A percentile compares a stretch with the other conserved stretches of the same genome.
phyloP scores from a whole-genome alignment of 2,797 vertebrate species.

The Cichlasoma orientale region DNA sequence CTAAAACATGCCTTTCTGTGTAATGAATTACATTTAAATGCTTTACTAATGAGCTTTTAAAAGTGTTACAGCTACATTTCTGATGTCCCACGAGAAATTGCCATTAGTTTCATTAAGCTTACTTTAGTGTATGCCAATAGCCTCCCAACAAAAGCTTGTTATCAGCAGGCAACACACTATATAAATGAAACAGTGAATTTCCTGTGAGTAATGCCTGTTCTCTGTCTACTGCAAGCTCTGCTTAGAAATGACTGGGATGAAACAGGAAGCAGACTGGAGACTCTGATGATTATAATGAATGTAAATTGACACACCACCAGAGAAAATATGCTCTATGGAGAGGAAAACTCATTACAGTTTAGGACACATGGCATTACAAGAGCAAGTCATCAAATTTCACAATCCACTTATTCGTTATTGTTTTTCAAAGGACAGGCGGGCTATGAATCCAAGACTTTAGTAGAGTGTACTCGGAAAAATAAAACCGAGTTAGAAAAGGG shows the following conservation, averaged over 20 bases:
- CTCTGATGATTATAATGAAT: slow-evolving; percentile 33
- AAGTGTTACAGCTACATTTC: background rate
- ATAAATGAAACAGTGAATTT: slow-evolving; percentile 6
- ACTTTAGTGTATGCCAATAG: slow-evolving; percentile 1
- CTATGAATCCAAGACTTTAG: slow-evolving; percentile 20
- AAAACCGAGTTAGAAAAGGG: slow-evolving; percentile 3
- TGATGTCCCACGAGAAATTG: background rate
- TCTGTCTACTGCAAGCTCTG: background rate
- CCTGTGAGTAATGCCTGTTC: slow-evolving; percentile 1
- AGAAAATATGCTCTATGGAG: slow-evolving; percentile 17
- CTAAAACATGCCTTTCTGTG: background rate
- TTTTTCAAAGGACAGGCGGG: slow-evolving; percentile 37
- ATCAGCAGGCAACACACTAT: slow-evolving; percentile 9
- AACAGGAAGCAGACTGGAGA: background rate
- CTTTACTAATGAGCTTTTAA: slow-evolving; percentile 4
- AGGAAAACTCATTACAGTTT: slow-evolving; percentile 27
- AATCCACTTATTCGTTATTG: slow-evolving; percentile 51
- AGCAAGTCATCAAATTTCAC: slow-evolving; percentile 48
- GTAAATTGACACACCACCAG: slow-evolving; percentile 34
- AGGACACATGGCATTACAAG: slow-evolving; percentile 34
- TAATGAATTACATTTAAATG: background rate
- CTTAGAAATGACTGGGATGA: slow-evolving; percentile 18
- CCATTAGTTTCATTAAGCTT: background rate
- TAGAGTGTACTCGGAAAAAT: slow-evolving; percentile 33
- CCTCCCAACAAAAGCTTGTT: background rate